phyloP scores from a whole-genome alignment of 2,113 vertebrate genomes.

The Reinhardtius hippoglossoides region DNA sequence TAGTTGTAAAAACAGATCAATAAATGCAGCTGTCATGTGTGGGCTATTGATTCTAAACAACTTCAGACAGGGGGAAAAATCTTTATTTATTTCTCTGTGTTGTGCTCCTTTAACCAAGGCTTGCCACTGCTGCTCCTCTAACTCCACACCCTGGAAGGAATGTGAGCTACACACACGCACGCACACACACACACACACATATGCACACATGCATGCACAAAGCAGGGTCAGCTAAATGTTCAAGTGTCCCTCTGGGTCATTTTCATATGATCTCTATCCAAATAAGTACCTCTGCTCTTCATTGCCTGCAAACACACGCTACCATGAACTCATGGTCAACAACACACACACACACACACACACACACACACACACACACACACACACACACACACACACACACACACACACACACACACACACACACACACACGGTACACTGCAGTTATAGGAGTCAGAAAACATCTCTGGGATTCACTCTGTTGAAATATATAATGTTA shows the following conservation, averaged over 20 bases:
- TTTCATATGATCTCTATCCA: slow-evolving; percentile 50
- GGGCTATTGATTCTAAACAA: slow-evolving; percentile 33
- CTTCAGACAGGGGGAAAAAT: slow-evolving; percentile 2
- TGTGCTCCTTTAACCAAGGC: slow-evolving; percentile 17
- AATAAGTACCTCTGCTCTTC: slow-evolving; percentile 17
- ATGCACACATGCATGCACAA: background rate
- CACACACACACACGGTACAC: background rate
- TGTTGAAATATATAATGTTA: background rate
- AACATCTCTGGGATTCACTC: background rate
- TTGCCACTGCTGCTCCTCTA: slow-evolving; percentile 22
- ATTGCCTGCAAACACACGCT: slow-evolving; percentile 1
- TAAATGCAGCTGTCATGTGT: slow-evolving; percentile 4
- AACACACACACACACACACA: background rate
- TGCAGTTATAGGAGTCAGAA: background rate
- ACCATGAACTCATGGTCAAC: background rate
- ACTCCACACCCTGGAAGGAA: slow-evolving; percentile 55
- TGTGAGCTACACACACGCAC: slow-evolving; percentile 18
- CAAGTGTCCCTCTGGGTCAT: slow-evolving; percentile 50
- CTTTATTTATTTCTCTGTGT: slow-evolving; percentile 6
- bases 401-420: background rate
- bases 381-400: too few relatives aligned
- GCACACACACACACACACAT: background rate
- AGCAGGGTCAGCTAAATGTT: slow-evolving; percentile 47
- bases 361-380: background rate
- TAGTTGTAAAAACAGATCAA: slow-evolving; percentile 31